Percentiles rank a stretch among this genome's conserved stretches.
phyloP scores from a whole-genome alignment of 2,888 invertebrate genomes.

The Ischnura elegans region DNA sequence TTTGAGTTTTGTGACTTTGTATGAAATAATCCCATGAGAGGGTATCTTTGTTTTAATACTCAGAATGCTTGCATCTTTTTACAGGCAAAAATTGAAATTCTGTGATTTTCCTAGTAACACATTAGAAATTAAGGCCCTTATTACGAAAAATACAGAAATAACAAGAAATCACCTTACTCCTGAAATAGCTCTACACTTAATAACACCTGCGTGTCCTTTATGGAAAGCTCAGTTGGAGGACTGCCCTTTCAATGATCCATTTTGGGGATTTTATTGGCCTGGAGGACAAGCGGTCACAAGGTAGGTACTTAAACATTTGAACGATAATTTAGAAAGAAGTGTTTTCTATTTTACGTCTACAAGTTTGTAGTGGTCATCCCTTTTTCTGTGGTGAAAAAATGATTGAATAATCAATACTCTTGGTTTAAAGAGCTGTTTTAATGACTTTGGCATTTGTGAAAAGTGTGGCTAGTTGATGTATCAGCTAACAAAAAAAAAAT shows the following conservation, averaged over 20 bases:
- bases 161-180: conserved; percentile 83
- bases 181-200: conserved; percentile 82
- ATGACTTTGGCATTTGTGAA: no score
- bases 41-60: no score
- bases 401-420: neutral
- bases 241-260: conserved; percentile 82
- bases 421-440: no score
- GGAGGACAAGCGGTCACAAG: conserved; percentile 86
- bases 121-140: conserved; percentile 68
- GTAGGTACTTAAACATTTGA: conserved; percentile 75
- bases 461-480: no score
- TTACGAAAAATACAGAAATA: conserved; percentile 74
- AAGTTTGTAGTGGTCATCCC: no score
- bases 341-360: no score
- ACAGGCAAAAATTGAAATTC: neutral
- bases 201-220: conserved; percentile 82
- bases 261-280: conserved; percentile 90
- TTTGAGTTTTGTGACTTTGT: no score
- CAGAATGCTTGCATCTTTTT: neutral
- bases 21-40: no score
- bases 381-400: no score
- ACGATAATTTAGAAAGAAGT: neutral
- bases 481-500: no score
- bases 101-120: neutral
- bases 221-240: conserved; percentile 79